phyloP scores from a whole-genome alignment of 2,888 invertebrate species.

The Euclidia mi region DNA sequence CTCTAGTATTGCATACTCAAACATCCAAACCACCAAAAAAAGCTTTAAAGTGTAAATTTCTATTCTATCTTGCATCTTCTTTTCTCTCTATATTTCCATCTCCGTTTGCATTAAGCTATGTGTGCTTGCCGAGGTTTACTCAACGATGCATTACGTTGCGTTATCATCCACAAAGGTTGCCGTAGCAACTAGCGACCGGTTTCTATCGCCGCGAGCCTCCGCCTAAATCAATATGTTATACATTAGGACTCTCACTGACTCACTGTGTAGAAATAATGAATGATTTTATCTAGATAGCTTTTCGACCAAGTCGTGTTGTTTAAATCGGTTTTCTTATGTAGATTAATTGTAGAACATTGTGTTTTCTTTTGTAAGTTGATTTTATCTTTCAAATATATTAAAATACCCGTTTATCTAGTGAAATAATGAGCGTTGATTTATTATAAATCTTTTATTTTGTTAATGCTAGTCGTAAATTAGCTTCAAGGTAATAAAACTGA shows the following conservation, averaged over 20 bases:
- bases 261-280: conserved; percentile 8
- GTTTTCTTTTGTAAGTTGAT: no score
- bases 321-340: not conserved
- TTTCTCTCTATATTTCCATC: not conserved
- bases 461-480: no score
- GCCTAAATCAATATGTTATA: conserved; percentile 22
- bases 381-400: no score
- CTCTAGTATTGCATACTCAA: no score
- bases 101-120: not conserved
- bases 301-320: not conserved
- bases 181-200: conserved; percentile 28
- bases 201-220: conserved; percentile 11
- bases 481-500: no score
- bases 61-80: not conserved
- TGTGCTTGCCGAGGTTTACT: not conserved
- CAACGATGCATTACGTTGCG: conserved; percentile 14
- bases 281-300: conserved; percentile 9
- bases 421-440: no score
- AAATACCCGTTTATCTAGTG: no score
- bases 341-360: no score
- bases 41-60: no score
- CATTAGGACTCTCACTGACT: conserved; percentile 12
- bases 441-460: no score
- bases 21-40: no score
- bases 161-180: conserved; percentile 34